Conservation (phyloP, 1,140 invertebrate species). For the Drosophila mojavensis region DNA sequence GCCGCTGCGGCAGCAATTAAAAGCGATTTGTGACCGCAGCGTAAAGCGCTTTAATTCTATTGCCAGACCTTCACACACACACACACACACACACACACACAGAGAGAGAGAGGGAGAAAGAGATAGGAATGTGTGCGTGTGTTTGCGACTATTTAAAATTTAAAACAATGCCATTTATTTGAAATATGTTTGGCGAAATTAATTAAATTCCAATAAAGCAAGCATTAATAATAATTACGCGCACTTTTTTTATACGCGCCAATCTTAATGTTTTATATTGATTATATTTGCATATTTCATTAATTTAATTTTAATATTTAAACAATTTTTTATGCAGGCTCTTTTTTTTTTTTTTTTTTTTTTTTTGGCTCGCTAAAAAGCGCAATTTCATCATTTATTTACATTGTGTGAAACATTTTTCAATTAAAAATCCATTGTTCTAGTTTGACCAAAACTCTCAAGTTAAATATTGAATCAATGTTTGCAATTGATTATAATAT, state of each 20-base stretch:
- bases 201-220: slow-evolving; percentile 68
- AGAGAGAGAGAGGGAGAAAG: no score
- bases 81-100: no score
- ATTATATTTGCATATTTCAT: slow-evolving; percentile 41
- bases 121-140: not conserved
- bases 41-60: slow-evolving; percentile 60
- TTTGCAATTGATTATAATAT: slow-evolving; percentile 12
- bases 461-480: slow-evolving; percentile 29
- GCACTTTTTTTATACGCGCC: slow-evolving; percentile 9
- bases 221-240: slow-evolving; percentile 63
- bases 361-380: slow-evolving; percentile 2
- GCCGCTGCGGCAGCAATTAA: slow-evolving; percentile 51
- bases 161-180: slow-evolving; percentile 23
- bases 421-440: slow-evolving; percentile 56
- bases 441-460: slow-evolving; percentile 13
- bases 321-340: slow-evolving; percentile 9
- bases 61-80: not conserved
- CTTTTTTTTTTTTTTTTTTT: not conserved
- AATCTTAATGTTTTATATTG: slow-evolving; percentile 2
- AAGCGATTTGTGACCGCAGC: slow-evolving; percentile 56
- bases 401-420: slow-evolving; percentile 31
- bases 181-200: slow-evolving; percentile 64
- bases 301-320: slow-evolving; percentile 44
- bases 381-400: slow-evolving; percentile 49
- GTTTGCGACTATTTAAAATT: slow-evolving; percentile 12